Percentiles rank a stretch among this genome's conserved stretches.
phyloP scores from a whole-genome alignment of 2,797 vertebrate genomes.

The Pagetopsis macropterus region DNA sequence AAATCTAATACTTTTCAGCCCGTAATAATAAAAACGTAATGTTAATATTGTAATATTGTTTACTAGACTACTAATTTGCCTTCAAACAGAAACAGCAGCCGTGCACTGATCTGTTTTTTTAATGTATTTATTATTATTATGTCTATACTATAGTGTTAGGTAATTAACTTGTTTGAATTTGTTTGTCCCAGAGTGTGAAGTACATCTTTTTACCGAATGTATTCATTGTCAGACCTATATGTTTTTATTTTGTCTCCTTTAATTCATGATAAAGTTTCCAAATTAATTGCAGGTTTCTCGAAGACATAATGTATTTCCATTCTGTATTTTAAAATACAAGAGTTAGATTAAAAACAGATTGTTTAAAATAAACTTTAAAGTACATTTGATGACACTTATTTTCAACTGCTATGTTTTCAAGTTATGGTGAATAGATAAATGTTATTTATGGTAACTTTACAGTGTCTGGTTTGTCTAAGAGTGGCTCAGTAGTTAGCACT shows the following conservation, averaged over 20 bases:
- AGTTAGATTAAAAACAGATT: neutral
- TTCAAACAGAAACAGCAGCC: slow-evolving; percentile 5
- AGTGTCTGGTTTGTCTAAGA: neutral
- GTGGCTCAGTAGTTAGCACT: neutral
- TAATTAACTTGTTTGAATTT: too few species aligned
- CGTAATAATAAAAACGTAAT: too few species aligned
- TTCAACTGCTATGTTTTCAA: neutral
- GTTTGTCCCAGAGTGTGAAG: too few species aligned
- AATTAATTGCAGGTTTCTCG: neutral
- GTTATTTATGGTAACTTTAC: neutral
- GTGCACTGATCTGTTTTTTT: neutral
- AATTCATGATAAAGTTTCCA: too few species aligned
- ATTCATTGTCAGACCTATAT: too few species aligned
- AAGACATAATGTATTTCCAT: neutral
- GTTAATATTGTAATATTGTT: slow-evolving; percentile 8
- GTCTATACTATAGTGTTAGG: neutral
- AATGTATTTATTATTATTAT: neutral
- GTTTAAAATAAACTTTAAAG: neutral
- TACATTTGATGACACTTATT: neutral
- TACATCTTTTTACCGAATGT: too few species aligned
- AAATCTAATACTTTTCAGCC: too few species aligned
- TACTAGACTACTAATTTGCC: neutral
- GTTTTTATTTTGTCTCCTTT: too few species aligned
- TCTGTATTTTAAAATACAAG: neutral
- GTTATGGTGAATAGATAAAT: neutral